Evolutionary conservation across 2,113 vertebrate genomes (phyloP).

Genomic region (Prionailurus viverrinus): DNA sequence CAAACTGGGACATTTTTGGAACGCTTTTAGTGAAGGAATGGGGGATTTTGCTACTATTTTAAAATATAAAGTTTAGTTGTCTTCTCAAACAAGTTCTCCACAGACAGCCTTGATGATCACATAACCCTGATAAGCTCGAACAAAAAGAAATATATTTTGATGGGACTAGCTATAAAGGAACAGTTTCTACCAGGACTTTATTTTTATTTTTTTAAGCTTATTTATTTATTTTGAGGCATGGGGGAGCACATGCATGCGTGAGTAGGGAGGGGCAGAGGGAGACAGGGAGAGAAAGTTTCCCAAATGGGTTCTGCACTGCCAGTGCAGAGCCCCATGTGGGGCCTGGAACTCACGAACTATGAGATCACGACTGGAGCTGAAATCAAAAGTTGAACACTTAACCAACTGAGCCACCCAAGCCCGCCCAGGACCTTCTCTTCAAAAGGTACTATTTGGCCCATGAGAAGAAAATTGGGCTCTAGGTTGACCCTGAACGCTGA

Average conservation of each 20-base stretch:
- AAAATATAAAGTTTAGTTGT: background rate
- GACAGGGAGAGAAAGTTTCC: too few species aligned
- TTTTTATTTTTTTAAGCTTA: too few species aligned
- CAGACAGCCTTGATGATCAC: background rate
- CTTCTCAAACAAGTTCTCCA: background rate
- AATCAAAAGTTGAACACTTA: too few species aligned
- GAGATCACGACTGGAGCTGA: too few species aligned
- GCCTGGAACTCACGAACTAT: too few species aligned
- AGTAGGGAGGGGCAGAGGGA: too few species aligned
- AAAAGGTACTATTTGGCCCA: background rate
- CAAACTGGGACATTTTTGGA: background rate
- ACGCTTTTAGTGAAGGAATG: background rate
- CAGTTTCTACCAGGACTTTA: background rate
- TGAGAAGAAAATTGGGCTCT: background rate
- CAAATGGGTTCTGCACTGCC: too few species aligned
- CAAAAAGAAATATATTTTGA: background rate
- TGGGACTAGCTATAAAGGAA: background rate
- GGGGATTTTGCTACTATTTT: background rate
- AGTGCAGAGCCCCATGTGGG: too few species aligned
- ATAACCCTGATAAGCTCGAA: background rate
- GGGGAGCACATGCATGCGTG: too few species aligned
- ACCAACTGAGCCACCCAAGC: too few species aligned
- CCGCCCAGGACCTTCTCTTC: background rate
- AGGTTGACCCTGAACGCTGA: background rate
- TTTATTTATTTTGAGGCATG: too few species aligned